These are phyloP conservation scores for Zaprionus nigranus DNA, from an alignment of 1,140 invertebrate species.

Conservation along the genomic window DNA sequence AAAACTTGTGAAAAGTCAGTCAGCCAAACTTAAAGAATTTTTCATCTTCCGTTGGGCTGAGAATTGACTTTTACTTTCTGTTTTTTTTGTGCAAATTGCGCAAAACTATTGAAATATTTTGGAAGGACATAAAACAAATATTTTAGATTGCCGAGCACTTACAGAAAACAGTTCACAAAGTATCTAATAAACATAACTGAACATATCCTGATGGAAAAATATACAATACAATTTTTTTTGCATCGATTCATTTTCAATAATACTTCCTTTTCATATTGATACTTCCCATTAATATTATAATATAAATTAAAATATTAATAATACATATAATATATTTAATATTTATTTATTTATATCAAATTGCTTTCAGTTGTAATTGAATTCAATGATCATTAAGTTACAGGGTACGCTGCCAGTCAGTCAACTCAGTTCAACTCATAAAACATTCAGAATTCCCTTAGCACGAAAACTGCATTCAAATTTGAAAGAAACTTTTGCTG, in stretches of 20 bases:
- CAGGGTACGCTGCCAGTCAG: background rate
- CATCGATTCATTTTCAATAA: too few relatives aligned
- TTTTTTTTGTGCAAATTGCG: background rate
- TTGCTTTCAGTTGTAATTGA: too few relatives aligned
- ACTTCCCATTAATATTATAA: too few relatives aligned
- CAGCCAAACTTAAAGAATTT: constrained; percentile 66
- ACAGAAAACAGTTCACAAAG: background rate
- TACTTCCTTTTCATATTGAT: too few relatives aligned
- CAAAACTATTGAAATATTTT: constrained; percentile 3
- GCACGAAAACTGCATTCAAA: constrained; percentile 7
- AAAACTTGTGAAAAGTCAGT: constrained; percentile 69
- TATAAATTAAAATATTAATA: too few relatives aligned
- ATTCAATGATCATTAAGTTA: background rate
- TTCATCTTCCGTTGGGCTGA: constrained; percentile 35
- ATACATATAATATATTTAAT: too few relatives aligned
- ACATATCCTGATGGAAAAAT: background rate
- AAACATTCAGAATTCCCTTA: background rate
- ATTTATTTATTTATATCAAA: too few relatives aligned
- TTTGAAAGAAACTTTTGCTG: constrained; percentile 6
- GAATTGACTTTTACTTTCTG: constrained; percentile 19
- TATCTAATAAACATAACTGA: background rate
- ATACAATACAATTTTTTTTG: background rate
- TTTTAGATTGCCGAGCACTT: background rate
- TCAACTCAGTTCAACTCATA: background rate
- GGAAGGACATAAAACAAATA: background rate